Conservation (phyloP, 2,888 invertebrate species). For the Phalera bucephala region DNA sequence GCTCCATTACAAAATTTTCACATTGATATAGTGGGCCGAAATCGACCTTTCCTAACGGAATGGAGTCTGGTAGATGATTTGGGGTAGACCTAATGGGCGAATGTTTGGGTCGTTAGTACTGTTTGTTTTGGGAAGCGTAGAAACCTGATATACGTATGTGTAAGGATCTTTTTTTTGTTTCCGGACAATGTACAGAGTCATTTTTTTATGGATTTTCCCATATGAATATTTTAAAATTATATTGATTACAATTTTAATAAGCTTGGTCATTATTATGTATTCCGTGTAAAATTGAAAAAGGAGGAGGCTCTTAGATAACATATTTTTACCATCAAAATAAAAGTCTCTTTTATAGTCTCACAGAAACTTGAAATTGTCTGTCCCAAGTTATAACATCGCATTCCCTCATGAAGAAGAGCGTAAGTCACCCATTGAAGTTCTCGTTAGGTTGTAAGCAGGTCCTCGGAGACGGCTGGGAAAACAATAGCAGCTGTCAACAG, state of each 20-base stretch:
- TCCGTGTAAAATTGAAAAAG: too few species aligned
- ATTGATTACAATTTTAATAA: too few species aligned
- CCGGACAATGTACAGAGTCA: too few species aligned
- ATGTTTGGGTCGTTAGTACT: slow-evolving; percentile 1
- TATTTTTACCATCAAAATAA: too few species aligned
- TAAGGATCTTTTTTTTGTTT: too few species aligned
- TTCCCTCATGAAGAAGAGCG: slow-evolving; percentile 27
- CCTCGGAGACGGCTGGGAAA: slow-evolving; percentile 35
- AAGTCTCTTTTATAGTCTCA: too few species aligned
- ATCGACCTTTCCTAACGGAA: slow-evolving; percentile 32
- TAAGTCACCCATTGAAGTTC: slow-evolving; percentile 38
- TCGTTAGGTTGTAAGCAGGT: slow-evolving; percentile 39
- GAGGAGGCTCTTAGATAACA: too few species aligned
- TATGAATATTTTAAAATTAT: too few species aligned
- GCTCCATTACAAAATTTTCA: slow-evolving; percentile 60
- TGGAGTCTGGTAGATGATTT: slow-evolving; percentile 18
- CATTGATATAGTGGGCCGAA: slow-evolving; percentile 44
- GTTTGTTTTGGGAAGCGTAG: not conserved
- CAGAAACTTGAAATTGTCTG: too few species aligned
- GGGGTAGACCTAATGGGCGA: not conserved
- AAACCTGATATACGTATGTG: too few species aligned
- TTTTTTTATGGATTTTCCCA: too few species aligned
- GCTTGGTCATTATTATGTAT: too few species aligned
- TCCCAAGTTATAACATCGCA: slow-evolving; percentile 28
- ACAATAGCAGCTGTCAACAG: slow-evolving; percentile 42